Evolutionary conservation across 2,888 invertebrate species (phyloP).

Genomic region (Apantesis nais): DNA sequence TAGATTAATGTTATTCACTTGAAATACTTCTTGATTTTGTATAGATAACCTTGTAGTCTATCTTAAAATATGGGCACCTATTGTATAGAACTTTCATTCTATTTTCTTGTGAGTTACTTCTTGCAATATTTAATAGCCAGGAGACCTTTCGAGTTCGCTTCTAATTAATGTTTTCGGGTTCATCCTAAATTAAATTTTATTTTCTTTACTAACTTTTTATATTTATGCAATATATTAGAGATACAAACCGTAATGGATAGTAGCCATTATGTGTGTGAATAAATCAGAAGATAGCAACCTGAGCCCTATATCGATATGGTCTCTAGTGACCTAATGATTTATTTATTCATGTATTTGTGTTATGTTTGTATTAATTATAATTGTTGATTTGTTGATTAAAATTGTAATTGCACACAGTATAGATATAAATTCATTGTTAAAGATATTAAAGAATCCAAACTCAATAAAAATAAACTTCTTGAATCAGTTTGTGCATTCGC

Average conservation of each 20-base stretch:
- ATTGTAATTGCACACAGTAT: no score
- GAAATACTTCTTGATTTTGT: not conserved
- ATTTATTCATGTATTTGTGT: not conserved
- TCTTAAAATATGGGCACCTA: conserved; percentile 21
- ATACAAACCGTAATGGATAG: conserved; percentile 40
- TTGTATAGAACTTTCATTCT: conserved; percentile 10
- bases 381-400: not conserved
- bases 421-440: no score
- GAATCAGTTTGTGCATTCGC: no score
- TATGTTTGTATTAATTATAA: not conserved
- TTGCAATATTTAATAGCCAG: conserved; percentile 67
- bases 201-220: conserved; percentile 25
- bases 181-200: conserved; percentile 51
- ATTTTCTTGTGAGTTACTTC: conserved; percentile 53
- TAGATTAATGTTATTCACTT: not conserved
- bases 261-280: conserved; percentile 40
- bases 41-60: conserved; percentile 2
- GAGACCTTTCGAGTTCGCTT: conserved; percentile 50
- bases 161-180: conserved; percentile 63
- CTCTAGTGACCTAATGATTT: not conserved
- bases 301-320: not conserved
- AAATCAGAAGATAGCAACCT: conserved; percentile 37
- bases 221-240: conserved; percentile 35
- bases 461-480: not conserved
- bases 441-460: not conserved